These are phyloP conservation scores for Tyria jacobaeae DNA, from an alignment of 2,888 invertebrate species.

Conservation along the genomic window DNA sequence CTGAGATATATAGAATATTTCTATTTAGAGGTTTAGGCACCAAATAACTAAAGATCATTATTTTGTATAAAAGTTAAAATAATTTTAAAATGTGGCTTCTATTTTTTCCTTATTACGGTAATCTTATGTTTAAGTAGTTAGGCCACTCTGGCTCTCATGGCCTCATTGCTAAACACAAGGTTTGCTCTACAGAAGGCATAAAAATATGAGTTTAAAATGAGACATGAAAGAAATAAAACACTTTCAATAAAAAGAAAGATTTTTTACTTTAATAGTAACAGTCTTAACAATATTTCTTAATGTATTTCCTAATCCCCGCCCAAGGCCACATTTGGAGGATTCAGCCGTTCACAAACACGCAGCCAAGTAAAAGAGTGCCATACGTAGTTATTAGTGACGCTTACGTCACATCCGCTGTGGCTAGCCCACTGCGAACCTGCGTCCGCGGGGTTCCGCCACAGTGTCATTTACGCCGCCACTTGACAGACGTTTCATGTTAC, in stretches of 20 bases:
- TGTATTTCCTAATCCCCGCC: conserved; percentile 50
- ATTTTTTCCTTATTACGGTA: no score
- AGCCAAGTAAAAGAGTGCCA: conserved; percentile 49
- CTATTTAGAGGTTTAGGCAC: no score
- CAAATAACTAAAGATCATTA: no score
- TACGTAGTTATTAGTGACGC: conserved; percentile 44
- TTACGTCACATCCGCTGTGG: conserved; percentile 49
- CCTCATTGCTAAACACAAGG: no score
- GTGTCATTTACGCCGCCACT: conserved; percentile 29
- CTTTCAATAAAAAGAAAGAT: conserved; percentile 14
- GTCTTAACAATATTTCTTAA: conserved; percentile 49
- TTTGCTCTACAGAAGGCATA: no score
- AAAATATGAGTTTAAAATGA: neutral
- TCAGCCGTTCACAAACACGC: conserved; percentile 42
- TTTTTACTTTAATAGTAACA: conserved; percentile 48
- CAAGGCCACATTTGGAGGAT: conserved; percentile 40
- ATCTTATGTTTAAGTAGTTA: no score
- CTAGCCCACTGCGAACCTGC: conserved; percentile 66
- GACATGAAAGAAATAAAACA: neutral
- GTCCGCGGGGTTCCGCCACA: conserved; percentile 68
- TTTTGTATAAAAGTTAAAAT: no score
- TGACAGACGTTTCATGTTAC: conserved; percentile 29
- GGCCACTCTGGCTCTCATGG: no score
- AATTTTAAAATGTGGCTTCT: no score
- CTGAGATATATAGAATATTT: no score